Evolutionary conservation across 2,113 vertebrate species (phyloP).

Genomic region (Elachura formosa): DNA sequence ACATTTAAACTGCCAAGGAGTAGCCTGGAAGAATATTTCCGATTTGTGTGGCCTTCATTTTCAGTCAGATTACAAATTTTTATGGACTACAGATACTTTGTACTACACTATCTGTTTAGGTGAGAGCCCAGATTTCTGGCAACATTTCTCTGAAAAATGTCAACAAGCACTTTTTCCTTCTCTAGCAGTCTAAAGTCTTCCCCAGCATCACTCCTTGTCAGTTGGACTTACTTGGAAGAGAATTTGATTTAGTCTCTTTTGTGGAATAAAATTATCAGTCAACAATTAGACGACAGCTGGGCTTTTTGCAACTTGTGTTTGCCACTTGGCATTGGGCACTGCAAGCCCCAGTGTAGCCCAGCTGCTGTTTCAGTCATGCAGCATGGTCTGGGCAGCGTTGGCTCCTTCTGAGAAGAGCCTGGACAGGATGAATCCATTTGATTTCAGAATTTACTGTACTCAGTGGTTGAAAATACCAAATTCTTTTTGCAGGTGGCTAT

Average conservation of each 20-base stretch:
- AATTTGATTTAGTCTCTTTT: background rate
- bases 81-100: background rate
- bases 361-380: background rate
- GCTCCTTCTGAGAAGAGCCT: background rate
- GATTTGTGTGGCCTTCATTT: background rate
- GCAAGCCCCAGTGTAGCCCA: background rate
- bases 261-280: background rate
- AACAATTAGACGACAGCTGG: background rate
- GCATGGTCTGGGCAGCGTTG: background rate
- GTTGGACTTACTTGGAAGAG: too few species aligned
- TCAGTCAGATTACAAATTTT: background rate
- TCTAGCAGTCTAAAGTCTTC: background rate
- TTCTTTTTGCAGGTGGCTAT: background rate
- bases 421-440: background rate
- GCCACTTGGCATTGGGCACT: background rate
- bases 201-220: background rate
- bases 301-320: background rate
- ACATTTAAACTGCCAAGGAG: background rate
- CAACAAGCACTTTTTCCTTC: background rate
- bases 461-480: fast-evolving
- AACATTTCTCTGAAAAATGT: background rate
- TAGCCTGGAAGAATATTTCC: background rate
- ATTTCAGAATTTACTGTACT: background rate
- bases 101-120: background rate
- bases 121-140: background rate